Evolutionary conservation across 2,888 invertebrate species (phyloP), one percentile per base, ranked within the genome.

Genomic region (Drosophila yooni): DNA sequence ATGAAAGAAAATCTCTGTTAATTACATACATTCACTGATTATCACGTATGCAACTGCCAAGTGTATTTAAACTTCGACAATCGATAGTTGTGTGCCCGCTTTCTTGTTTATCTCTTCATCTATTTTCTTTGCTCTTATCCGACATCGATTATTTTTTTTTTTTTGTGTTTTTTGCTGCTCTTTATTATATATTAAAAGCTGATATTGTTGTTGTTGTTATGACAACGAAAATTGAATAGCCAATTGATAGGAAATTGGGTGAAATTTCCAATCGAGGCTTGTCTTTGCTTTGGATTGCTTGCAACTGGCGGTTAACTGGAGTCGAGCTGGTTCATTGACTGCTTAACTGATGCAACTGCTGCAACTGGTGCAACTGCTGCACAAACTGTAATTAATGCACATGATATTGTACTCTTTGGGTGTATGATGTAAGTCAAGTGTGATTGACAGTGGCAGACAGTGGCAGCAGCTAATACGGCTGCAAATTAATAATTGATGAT

Each of bases 231-330:
- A 83, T 74, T 82, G 74, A 80, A 85, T 71, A 74, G 75, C 50
- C 78, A 74, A 76, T 85, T 87, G 80, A 80, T 87, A 70, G 88
- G 88, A 89, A 84, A 89, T 84, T 84, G 84, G 84, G 89, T 84
- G 77, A 79, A 79, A 79, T 79, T 81, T 80, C 50, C 65, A 81
- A 68, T 43, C 13, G 21, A 38, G 21, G 10, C 31, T 8, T 40
- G 40, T 11, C 36, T 56, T 29, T n/a, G 36, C n/a, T 13, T 21
- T 48, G 46, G 33, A 43, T 53, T 59, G 70, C n/a, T 52, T 51
- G 25, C 29, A 38, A 27, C 57, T 48, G 43, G 27, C 59, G 27
- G 62, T 53, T 46, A 62, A 59, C 71, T 51, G 65, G 34, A 72
- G 67, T 15, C 29, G 25, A 21, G 51, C 54, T 68, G 73, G 84